These are phyloP conservation scores for Entelurus aequoreus DNA, from an alignment of 2,113 vertebrate species.

Conservation along the genomic window DNA sequence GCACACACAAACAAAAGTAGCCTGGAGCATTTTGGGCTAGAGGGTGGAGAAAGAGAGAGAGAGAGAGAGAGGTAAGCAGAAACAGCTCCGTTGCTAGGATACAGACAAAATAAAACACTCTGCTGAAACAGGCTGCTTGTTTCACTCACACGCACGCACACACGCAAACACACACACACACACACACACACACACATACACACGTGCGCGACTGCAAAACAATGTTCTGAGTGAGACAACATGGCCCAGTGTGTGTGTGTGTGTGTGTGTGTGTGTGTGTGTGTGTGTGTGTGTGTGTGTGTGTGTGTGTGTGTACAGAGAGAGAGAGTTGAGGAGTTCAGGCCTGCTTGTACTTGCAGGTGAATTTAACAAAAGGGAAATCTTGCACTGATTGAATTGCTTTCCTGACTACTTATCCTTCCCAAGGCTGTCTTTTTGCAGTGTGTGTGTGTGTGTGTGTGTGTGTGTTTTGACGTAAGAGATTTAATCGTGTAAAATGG, in stretches of 20 bases:
- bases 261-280: background rate
- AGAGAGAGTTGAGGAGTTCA: slow-evolving; percentile 36
- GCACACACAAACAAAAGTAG: slow-evolving; percentile 42
- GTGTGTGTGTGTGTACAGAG: slow-evolving; percentile 8
- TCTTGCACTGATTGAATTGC: slow-evolving; percentile 44
- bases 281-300: slow-evolving; percentile 10
- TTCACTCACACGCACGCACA: slow-evolving; percentile 29
- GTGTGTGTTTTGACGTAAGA: background rate
- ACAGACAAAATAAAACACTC: slow-evolving; percentile 62
- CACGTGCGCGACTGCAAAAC: slow-evolving; percentile 41
- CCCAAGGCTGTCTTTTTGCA: slow-evolving; percentile 24
- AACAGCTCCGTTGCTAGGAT: slow-evolving; percentile 63
- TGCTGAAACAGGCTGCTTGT: slow-evolving; percentile 52
- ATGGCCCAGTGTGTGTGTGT: background rate
- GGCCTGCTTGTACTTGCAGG: slow-evolving; percentile 31
- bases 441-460: slow-evolving; percentile 7
- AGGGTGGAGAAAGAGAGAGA: slow-evolving; percentile 48
- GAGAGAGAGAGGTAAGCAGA: slow-evolving; percentile 53
- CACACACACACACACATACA: slow-evolving; percentile 15
- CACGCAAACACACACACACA: slow-evolving; percentile 7
- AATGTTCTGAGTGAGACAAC: slow-evolving; percentile 41
- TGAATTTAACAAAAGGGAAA: slow-evolving; percentile 29
- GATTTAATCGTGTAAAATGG: no score
- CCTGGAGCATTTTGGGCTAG: slow-evolving; percentile 54
- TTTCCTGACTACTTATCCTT: slow-evolving; percentile 32